A percentile compares a stretch with the other conserved stretches of the same genome.
Evolutionary conservation across 2,113 vertebrate genomes (phyloP).

Genomic region (Cavia aperea): DNA sequence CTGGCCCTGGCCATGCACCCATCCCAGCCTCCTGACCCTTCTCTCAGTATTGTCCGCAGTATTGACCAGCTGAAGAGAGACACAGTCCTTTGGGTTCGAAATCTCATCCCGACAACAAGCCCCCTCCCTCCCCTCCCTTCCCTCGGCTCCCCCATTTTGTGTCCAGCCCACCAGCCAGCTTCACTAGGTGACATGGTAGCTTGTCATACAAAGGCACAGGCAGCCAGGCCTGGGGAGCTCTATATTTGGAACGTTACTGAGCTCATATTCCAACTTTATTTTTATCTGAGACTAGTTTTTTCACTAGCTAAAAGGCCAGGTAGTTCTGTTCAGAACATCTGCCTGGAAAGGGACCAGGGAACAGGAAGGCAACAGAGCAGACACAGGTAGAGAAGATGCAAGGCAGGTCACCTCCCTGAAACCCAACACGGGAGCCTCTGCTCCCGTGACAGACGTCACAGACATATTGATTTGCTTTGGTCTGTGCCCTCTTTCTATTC

Average conservation of each 20-base stretch:
- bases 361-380: not conserved
- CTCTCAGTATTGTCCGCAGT: too few relatives aligned
- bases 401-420: not conserved
- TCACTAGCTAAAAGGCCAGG: slow-evolving; percentile 39
- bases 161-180: not conserved
- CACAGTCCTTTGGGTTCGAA: not conserved
- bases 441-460: rapidly evolving
- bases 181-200: too few relatives aligned
- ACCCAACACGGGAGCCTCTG: not conserved
- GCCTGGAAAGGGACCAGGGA: not conserved
- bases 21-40: rapidly evolving
- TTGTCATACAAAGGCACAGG: not conserved
- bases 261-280: slow-evolving; percentile 40
- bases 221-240: not conserved
- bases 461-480: slow-evolving; percentile 28
- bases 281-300: slow-evolving; percentile 43
- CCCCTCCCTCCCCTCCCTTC: not conserved
- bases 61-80: not conserved
- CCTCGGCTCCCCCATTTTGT: not conserved
- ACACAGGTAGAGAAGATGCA: not conserved
- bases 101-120: not conserved
- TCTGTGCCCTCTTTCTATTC: slow-evolving; percentile 36
- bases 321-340: slow-evolving; percentile 28
- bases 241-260: slow-evolving; percentile 36
- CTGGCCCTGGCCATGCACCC: rapidly evolving